A percentile compares a stretch with the other conserved stretches of the same genome.
phyloP scores from a whole-genome alignment of 2,113 vertebrate species.

The Sceloporus tristichus region DNA sequence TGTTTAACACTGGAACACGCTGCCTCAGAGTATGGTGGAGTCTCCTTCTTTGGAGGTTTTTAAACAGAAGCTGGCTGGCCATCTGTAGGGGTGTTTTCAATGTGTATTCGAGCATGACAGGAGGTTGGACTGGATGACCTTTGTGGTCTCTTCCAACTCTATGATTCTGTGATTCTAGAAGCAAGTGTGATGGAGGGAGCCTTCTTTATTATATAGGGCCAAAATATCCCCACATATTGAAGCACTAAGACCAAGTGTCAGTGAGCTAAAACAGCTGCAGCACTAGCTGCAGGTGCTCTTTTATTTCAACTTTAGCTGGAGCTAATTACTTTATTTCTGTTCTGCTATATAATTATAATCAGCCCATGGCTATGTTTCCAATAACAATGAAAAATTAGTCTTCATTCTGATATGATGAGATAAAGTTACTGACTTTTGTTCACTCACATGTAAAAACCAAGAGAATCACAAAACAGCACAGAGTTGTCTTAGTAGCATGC shows the following conservation, averaged over 20 bases:
- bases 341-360: slow-evolving; percentile 13
- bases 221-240: fast-evolving
- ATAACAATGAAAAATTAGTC: slow-evolving; percentile 17
- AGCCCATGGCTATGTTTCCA: neutral
- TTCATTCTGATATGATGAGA: slow-evolving; percentile 34
- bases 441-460: neutral
- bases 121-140: no score
- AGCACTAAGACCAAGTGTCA: slow-evolving; percentile 15
- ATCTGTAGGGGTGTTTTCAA: no score
- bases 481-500: slow-evolving; percentile 56
- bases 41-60: no score
- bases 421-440: slow-evolving; percentile 18
- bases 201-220: neutral
- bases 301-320: neutral
- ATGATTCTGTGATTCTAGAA: no score
- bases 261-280: slow-evolving; percentile 36
- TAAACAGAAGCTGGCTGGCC: no score
- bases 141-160: no score
- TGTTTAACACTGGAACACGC: no score
- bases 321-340: slow-evolving; percentile 38
- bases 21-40: no score
- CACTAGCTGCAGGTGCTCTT: neutral
- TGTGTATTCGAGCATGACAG: no score
- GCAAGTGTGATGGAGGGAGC: no score
- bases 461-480: slow-evolving; percentile 25